Evolutionary conservation across 2,888 invertebrate species (phyloP).

Genomic region (Cosmia pyralina): DNA sequence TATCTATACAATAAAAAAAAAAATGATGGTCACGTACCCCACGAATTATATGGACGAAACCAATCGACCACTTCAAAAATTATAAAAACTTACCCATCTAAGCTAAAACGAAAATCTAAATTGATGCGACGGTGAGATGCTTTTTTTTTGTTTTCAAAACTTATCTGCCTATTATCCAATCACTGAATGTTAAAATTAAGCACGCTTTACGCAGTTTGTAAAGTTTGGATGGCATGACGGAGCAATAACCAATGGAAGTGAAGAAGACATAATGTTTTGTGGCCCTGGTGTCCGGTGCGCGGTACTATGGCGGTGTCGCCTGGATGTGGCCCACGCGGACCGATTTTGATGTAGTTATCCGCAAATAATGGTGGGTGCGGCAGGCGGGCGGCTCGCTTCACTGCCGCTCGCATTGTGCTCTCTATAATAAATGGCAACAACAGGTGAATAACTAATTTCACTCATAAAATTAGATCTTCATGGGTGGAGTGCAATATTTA

Average conservation of each 20-base stretch:
- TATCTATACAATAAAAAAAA: conserved; percentile 66
- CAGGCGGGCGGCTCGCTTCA: conserved; percentile 76
- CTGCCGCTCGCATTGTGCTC: conserved; percentile 84
- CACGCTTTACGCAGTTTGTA: conserved; percentile 77
- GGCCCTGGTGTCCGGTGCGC: conserved; percentile 19
- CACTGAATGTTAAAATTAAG: conserved; percentile 81
- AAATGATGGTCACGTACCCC: conserved; percentile 85
- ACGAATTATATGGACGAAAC: conserved; percentile 85
- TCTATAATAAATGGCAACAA: conserved; percentile 89
- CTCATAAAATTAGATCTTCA: conserved; percentile 88
- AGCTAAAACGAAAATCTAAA: conserved; percentile 78
- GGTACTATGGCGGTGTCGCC: conserved; percentile 29
- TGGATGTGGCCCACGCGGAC: conserved; percentile 47
- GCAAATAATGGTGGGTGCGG: conserved; percentile 86
- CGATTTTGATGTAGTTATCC: conserved; percentile 79
- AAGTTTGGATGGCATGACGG: conserved; percentile 75
- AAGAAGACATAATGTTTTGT: conserved; percentile 61
- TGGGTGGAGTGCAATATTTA: conserved; percentile 89
- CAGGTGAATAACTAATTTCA: conserved; percentile 90
- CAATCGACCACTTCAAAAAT: conserved; percentile 81
- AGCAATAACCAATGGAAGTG: conserved; percentile 61
- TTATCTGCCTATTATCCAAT: conserved; percentile 78
- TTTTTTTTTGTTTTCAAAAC: conserved; percentile 79
- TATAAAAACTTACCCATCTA: conserved; percentile 83
- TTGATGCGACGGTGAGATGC: conserved; percentile 74